A percentile compares a stretch with the other conserved stretches of the same genome.
Evolutionary conservation across 2,888 invertebrate species (phyloP).

Genomic region (Drosophila borealis): DNA sequence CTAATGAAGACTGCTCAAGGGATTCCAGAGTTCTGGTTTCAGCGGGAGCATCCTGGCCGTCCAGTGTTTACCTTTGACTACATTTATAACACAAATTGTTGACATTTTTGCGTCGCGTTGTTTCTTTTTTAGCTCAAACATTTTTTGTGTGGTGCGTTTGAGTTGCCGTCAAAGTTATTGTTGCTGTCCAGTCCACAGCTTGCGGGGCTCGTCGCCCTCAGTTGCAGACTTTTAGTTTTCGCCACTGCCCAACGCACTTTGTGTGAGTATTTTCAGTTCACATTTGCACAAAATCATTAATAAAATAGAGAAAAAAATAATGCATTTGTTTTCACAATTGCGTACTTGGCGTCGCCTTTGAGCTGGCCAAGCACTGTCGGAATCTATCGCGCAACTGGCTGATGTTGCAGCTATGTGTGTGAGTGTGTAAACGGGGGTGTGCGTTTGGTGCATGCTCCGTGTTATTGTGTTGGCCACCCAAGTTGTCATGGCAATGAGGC

Average conservation of each 20-base stretch:
- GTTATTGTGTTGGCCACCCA: conserved; percentile 76
- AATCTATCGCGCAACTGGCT: conserved; percentile 70
- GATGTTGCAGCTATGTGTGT: conserved; percentile 35
- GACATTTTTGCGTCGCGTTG: conserved; percentile 54
- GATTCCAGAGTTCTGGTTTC: conserved; percentile 7
- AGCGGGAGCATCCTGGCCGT: not conserved
- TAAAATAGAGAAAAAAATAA: conserved; percentile 19
- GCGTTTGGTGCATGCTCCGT: conserved; percentile 75
- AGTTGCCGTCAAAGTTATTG: conserved; percentile 6
- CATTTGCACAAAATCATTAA: conserved; percentile 32
- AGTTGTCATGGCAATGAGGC: conserved; percentile 64
- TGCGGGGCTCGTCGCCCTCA: not conserved
- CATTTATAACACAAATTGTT: conserved; percentile 52
- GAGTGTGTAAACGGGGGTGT: conserved; percentile 35
- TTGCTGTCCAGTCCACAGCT: conserved; percentile 3
- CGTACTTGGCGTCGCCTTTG: conserved; percentile 12
- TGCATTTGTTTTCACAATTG: conserved; percentile 12
- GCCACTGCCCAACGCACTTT: conserved; percentile 22
- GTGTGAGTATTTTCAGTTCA: conserved; percentile 22
- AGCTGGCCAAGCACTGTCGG: conserved; percentile 58
- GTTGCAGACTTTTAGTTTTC: not conserved
- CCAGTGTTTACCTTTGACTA: conserved; percentile 50
- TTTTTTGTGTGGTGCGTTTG: conserved; percentile 43
- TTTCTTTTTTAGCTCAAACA: not conserved
- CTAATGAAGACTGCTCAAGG: conserved; percentile 24